Evolutionary conservation across 2,888 invertebrate species (phyloP), one percentile per base, ranked within the genome.

Genomic region (Drosophila lutescens): DNA sequence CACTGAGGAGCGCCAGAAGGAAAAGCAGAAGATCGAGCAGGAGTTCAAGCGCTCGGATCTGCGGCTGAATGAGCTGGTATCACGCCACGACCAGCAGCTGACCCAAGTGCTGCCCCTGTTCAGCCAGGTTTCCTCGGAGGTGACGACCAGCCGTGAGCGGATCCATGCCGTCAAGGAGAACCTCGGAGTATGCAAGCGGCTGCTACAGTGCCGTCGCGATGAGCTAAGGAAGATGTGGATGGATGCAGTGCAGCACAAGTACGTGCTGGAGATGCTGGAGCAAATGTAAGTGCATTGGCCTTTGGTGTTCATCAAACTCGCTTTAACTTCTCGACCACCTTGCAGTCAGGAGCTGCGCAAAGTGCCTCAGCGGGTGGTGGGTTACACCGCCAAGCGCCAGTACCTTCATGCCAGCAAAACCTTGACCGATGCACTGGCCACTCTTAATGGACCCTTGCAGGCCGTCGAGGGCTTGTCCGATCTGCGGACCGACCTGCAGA

Each of bases 231-330:
- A 98, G 77, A 93, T 99, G 61, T 99, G 99, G 98, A 94, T 97
- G 7, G 98, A 99, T 91, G 97, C 98, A 1, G 94, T 99, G n/a
- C 98, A 99, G 89, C 98, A 99, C 89, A 97, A 98, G 90, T 96
- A 98, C 90, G 96, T 98, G 63, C 92, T 98, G 44, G 95, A 96
- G 78, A 95, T 98, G 92, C 92, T 99, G 46, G 97, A 98, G 82
- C 97, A 98, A 92, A 97, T 98, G 92, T 92, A 81, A 80, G 89
- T 7, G 3, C 12, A 8, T 72, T 4, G 6, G 12, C 6, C 32
- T 8, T 2, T 26, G 0, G 2, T 2, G 1, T 13, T 38, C 0
- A 7, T 2, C 12, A 23, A 46, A n/a, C 6, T 3, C 34, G 17
- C 3, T 6, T 15, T 0, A 50, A 41, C 2, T 38, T 26, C 0